Base-by-base conservation (phyloP, 2,888 invertebrate species). In the Drosophila koepferae region DNA sequence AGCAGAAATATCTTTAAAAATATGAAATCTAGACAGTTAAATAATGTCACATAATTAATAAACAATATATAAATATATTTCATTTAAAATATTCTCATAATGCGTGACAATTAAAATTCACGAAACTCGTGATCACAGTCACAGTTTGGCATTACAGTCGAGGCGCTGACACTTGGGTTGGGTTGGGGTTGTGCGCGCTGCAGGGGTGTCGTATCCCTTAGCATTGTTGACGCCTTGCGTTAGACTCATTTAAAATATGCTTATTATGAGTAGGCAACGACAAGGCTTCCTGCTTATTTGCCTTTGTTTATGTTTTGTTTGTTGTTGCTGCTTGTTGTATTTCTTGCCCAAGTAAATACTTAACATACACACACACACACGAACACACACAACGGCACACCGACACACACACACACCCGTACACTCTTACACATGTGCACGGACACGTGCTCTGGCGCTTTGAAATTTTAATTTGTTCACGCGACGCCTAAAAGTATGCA, bases 391-490 rank as follows among this genome's bases (percentile, higher is more conserved):
- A 23, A 23, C 23, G 23, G 49, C 55, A 49, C 48, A 46, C 40
- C 5, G 10, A 51, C 64, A 55, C 59, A 67, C 62, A 53, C 58
- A 59, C 63, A 49, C 48, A 46, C 40, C 0, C 28, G 28, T 2
- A 28, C 28, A 28, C 28, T 28, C 4, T 28, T 28, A 34, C 48
- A 49, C 36, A 63, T 8, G 14, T 7, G 34, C n/a, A 36, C 23
- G 38, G 6, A 49, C 31, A 60, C 31, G 49, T 41, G 53, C 73
- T 75, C 72, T 62, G 72, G 66, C 66, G 87, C 85, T 80, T 77
- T 85, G 89, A 89, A 86, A 89, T 86, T 89, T 89, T 85, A 89
- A 86, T 86, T 86, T 84, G 88, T 77, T 89, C 85, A 71, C 85
- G 80, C 88, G 82, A 71, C 80, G 89, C 88, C 68, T 61, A 70